Conservation (phyloP, 2,888 invertebrate genomes). For the Stenodema calcarata region DNA sequence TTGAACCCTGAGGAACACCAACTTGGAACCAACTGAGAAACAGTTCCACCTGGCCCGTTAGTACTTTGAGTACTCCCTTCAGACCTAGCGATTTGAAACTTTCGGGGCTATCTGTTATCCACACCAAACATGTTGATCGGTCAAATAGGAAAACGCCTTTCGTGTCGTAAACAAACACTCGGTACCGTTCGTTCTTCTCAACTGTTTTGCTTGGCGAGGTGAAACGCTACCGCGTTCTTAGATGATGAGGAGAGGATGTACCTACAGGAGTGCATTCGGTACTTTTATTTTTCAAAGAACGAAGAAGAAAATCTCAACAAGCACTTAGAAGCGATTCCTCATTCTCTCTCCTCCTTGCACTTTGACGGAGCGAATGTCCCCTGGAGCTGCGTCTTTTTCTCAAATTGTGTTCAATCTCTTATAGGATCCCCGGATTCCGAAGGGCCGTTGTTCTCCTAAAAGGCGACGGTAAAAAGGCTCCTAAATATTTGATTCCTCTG, state of each 20-base stretch:
- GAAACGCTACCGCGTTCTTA: no score
- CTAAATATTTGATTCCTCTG: conserved; percentile 32
- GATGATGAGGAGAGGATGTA: not conserved
- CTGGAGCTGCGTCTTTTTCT: not conserved
- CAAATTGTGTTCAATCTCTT: conserved; percentile 38
- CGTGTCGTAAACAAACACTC: no score
- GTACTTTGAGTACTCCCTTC: no score
- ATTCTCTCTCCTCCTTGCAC: conserved; percentile 14
- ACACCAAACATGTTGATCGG: no score
- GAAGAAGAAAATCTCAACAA: conserved; percentile 11
- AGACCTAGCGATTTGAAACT: no score
- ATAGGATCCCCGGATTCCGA: conserved; percentile 11
- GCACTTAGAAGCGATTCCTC: conserved; percentile 37
- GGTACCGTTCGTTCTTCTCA: no score
- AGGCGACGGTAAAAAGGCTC: conserved; percentile 39
- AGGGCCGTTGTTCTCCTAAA: conserved; percentile 39
- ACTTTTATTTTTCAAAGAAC: not conserved
- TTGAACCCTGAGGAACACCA: no score
- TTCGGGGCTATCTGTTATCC: no score
- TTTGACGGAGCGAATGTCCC: not conserved
- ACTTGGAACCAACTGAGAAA: no score
- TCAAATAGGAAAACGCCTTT: no score
- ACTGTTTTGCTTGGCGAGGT: no score
- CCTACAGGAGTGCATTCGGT: conserved; percentile 9
- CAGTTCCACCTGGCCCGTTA: no score